Conservation (phyloP, 2,888 invertebrate genomes). For the Noctua comes region DNA sequence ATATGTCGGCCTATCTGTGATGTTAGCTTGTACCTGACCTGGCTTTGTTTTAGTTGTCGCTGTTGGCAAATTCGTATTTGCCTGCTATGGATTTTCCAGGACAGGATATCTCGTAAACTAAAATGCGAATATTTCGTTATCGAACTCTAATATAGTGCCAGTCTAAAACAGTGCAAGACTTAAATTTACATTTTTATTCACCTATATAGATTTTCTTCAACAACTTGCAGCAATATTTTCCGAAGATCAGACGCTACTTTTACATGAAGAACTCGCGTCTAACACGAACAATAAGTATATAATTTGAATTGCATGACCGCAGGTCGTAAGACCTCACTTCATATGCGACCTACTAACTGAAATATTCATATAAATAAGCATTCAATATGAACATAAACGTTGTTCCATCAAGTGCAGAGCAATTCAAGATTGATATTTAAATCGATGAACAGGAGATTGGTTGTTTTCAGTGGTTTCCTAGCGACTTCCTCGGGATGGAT, state of each 20-base stretch:
- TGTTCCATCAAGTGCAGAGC: constrained; percentile 40
- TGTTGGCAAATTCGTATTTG: constrained; percentile 65
- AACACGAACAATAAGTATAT: constrained; percentile 55
- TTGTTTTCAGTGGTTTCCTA: constrained; percentile 20
- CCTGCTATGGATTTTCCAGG: constrained; percentile 14
- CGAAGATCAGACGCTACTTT: constrained; percentile 53
- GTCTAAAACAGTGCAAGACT: no score
- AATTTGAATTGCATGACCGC: constrained; percentile 78
- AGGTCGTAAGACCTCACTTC: constrained; percentile 67
- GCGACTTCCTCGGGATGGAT: background rate
- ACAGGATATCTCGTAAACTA: constrained; percentile 9
- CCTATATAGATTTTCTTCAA: background rate
- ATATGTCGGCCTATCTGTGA: constrained; percentile 70
- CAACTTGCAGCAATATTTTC: constrained; percentile 12
- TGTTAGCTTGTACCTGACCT: constrained; percentile 65
- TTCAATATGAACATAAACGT: constrained; percentile 61
- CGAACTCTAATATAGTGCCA: background rate
- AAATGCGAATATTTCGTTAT: constrained; percentile 3
- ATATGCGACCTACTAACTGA: constrained; percentile 68
- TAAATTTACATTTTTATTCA: background rate
- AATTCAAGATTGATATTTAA: constrained; percentile 44
- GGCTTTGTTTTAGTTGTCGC: constrained; percentile 65
- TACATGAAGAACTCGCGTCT: constrained; percentile 66
- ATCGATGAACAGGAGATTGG: constrained; percentile 26
- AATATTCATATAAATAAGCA: constrained; percentile 62